Base-by-base conservation (phyloP, 2,113 vertebrate genomes). In the Passer domesticus region DNA sequence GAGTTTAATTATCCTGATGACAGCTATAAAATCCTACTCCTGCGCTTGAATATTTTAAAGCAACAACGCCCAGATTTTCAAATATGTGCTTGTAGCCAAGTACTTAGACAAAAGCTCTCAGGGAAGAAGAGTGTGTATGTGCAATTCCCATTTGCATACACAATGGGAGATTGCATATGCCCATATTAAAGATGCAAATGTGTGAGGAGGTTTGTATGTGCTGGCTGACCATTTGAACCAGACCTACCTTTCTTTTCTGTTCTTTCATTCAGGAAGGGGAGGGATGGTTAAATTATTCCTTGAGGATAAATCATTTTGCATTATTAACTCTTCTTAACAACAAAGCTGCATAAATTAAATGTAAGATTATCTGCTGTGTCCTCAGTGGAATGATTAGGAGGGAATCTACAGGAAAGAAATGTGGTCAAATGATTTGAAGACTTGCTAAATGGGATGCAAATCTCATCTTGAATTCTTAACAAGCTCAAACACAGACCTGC, bases 1-100 rank as follows among this genome's bases (percentile, higher is more conserved):
- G 64, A 93, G 73, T 83, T 92, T 96, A 94, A 96, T 96, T 96
- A 96, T 86, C 90, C 90, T 59, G 55, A 92, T 90, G 95, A 92
- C 94, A 95, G 76, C 83, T 94, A 83, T 93, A 94, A 95, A 94
- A 95, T 81, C 68, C 69, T 86, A 41, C 56, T 90, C 72, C 76
- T 49, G 17, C 53, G 25, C 85, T 64, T 90, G 91, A 95, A 90
- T 83, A 73, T 92, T 85, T 96, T 93, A 93, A 94, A 86, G 87
- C 11, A 70, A 33, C 60, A 84, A 83, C 12, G 8, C 56, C 52
- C 64, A 74, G 47, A 63, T 85, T 95, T 91, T 95, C 24, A 83
- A 84, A 83, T 83, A 85, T 31, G 59, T 91, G 78, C 82, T 68
- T 77, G 46, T 59, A 86, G 67, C 11, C 5, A 41, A 68, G 73